Evolutionary conservation across 2,113 vertebrate genomes (phyloP).

Genomic region (Naja naja): DNA sequence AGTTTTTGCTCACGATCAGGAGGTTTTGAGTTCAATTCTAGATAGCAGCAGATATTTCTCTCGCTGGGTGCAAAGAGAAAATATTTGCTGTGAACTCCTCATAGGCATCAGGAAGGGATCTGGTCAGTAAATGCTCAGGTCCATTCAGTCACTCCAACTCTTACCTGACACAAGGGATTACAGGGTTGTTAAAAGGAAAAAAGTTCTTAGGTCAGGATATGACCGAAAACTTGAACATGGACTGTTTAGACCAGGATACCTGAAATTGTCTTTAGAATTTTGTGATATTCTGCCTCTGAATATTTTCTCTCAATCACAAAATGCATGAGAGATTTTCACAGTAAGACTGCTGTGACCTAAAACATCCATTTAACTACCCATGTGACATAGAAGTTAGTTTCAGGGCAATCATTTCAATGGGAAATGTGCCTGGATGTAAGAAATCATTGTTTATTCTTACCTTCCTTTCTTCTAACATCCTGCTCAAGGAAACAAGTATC

Average conservation of each 20-base stretch:
- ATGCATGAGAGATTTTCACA: not conserved
- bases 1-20: not conserved
- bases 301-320: not conserved
- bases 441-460: slow-evolving; percentile 55
- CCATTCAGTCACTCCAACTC: not conserved
- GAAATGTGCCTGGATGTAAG: not conserved
- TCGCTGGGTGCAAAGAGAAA: too few relatives aligned
- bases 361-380: not conserved
- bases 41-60: not conserved
- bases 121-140: not conserved
- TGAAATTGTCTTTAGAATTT: not conserved
- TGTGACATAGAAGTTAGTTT: not conserved
- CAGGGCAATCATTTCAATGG: not conserved
- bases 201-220: not conserved
- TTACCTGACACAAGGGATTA: not conserved
- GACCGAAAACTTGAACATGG: not conserved
- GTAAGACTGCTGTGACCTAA: not conserved
- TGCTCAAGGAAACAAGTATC: slow-evolving; percentile 82
- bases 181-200: not conserved
- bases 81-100: too few relatives aligned
- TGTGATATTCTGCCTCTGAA: not conserved
- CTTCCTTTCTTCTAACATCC: slow-evolving; percentile 89
- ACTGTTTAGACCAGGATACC: not conserved
- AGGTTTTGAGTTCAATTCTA: not conserved
- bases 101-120: not conserved